Conservation (phyloP, 2,113 vertebrate genomes). For the Solea senegalensis region DNA sequence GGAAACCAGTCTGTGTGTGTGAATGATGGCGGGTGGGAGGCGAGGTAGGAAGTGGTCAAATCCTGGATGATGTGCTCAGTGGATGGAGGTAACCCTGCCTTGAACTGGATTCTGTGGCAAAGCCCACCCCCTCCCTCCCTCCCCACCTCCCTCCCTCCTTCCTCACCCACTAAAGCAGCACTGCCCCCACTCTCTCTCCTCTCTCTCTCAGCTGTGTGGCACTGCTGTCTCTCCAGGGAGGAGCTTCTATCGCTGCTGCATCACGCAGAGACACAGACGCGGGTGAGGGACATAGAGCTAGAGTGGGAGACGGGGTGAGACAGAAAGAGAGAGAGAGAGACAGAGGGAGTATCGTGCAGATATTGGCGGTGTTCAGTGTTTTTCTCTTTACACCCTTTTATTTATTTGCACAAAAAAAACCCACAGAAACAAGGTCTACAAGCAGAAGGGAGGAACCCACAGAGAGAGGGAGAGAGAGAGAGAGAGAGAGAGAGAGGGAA, state of each 20-base stretch:
- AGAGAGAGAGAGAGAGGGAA: slow-evolving; percentile 25
- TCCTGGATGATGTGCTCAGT: slow-evolving; percentile 58
- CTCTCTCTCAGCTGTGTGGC: slow-evolving; percentile 62
- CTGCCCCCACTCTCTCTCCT: slow-evolving; percentile 41
- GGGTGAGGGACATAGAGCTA: slow-evolving; percentile 44
- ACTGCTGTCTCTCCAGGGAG: slow-evolving; percentile 69
- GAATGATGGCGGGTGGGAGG: slow-evolving; percentile 39
- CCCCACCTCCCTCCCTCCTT: too few relatives aligned
- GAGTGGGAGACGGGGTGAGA: slow-evolving; percentile 33
- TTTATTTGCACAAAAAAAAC: slow-evolving; percentile 26
- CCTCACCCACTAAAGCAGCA: slow-evolving; percentile 18
- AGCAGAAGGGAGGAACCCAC: slow-evolving; percentile 7
- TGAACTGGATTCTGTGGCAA: slow-evolving; percentile 47
- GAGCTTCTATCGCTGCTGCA: slow-evolving; percentile 65
- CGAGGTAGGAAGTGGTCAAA: slow-evolving; percentile 51
- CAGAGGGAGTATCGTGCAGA: slow-evolving; percentile 37
- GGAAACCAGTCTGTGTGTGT: background rate
- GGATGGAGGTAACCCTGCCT: slow-evolving; percentile 50
- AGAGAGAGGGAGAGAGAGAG: slow-evolving; percentile 16
- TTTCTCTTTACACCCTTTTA: slow-evolving; percentile 17
- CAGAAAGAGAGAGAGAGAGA: slow-evolving; percentile 40
- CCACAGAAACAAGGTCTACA: background rate
- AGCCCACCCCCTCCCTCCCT: background rate
- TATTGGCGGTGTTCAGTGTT: slow-evolving; percentile 20
- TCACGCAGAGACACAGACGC: slow-evolving; percentile 47